These are phyloP conservation scores for Drosophila gunungcola DNA, from an alignment of 1,140 invertebrate species.

Conservation along the genomic window DNA sequence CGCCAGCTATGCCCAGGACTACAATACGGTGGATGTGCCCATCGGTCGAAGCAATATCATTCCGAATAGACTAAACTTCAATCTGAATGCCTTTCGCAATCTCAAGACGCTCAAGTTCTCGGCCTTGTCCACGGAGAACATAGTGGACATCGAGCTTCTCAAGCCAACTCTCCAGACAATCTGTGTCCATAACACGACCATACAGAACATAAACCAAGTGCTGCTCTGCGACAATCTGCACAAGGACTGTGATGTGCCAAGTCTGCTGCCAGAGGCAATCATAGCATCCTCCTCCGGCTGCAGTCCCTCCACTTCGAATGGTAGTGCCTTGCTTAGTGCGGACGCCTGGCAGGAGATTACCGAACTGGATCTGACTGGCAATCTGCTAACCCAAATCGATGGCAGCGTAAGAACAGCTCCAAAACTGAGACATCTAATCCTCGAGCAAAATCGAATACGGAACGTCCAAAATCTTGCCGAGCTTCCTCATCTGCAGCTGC, in stretches of 20 bases:
- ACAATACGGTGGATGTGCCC: slow-evolving; percentile 81
- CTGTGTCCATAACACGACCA: slow-evolving; percentile 87
- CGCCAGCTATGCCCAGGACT: slow-evolving; percentile 65
- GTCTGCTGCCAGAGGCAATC: slow-evolving; percentile 47
- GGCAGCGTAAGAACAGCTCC: slow-evolving; percentile 92
- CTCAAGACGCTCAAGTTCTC: slow-evolving; percentile 88
- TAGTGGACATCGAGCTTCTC: slow-evolving; percentile 87
- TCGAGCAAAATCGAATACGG: slow-evolving; percentile 91
- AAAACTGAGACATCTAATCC: slow-evolving; percentile 89
- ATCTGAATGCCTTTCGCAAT: slow-evolving; percentile 92
- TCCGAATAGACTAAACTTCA: slow-evolving; percentile 91
- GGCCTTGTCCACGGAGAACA: slow-evolving; percentile 88
- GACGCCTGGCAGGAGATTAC: slow-evolving; percentile 88
- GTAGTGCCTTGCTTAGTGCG: slow-evolving; percentile 37
- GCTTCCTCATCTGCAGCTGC: slow-evolving; percentile 90
- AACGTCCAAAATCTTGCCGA: slow-evolving; percentile 91
- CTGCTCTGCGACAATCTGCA: slow-evolving; percentile 92
- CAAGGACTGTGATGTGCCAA: slow-evolving; percentile 84
- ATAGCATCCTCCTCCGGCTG: not conserved
- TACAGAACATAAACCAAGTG: slow-evolving; percentile 88
- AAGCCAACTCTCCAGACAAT: slow-evolving; percentile 88
- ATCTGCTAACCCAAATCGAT: slow-evolving; percentile 92
- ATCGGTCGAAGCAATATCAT: slow-evolving; percentile 92
- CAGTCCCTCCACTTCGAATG: slow-evolving; percentile 9
- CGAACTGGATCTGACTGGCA: slow-evolving; percentile 91